phyloP scores from a whole-genome alignment of 2,113 vertebrate species.

The Ploceus nigricollis region DNA sequence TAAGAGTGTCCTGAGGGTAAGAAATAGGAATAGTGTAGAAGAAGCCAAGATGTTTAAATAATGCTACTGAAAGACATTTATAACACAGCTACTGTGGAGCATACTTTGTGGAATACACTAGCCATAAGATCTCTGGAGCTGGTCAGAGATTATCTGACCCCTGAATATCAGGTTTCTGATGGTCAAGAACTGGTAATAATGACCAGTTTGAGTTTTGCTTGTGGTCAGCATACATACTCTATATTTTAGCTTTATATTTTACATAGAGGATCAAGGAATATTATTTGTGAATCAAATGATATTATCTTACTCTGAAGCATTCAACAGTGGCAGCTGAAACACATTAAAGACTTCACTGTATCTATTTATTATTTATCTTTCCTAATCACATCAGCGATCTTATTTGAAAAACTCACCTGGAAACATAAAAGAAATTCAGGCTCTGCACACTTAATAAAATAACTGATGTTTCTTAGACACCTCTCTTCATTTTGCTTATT shows the following conservation, averaged over 20 bases:
- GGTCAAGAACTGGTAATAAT: neutral
- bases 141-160: neutral
- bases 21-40: neutral
- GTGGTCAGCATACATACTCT: neutral
- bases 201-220: neutral
- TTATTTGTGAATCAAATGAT: neutral
- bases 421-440: neutral
- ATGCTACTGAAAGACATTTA: neutral
- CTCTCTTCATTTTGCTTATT: neutral
- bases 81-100: neutral
- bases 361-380: neutral
- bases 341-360: neutral
- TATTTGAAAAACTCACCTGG: neutral
- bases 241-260: neutral
- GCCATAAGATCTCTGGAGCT: neutral
- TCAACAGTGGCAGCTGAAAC: neutral
- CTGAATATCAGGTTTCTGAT: neutral
- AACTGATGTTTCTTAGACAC: neutral
- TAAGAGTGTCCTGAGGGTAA: neutral
- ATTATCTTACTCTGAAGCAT: neutral
- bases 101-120: neutral
- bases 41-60: neutral
- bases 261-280: neutral
- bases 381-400: neutral
- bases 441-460: neutral